Percentiles rank a stretch among this genome's conserved stretches.
phyloP scores from a whole-genome alignment of 2,113 vertebrate genomes.

The Myxocyprinus asiaticus region DNA sequence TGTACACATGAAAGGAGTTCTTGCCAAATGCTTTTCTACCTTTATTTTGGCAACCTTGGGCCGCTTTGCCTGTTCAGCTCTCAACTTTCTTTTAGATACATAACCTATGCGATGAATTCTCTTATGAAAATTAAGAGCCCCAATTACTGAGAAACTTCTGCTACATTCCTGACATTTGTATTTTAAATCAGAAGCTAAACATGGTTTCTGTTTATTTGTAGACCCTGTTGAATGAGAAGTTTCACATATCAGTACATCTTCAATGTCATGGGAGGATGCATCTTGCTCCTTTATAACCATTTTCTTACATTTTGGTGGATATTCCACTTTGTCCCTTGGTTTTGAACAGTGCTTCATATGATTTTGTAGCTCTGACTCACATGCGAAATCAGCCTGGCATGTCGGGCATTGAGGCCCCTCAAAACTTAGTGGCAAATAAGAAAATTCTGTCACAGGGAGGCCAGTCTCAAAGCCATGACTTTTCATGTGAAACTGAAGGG shows the following conservation, averaged over 20 bases:
- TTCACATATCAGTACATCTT: not conserved
- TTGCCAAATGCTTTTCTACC: conserved; percentile 20
- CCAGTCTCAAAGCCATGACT: conserved; percentile 75
- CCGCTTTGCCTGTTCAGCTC: conserved; percentile 44
- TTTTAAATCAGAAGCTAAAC: conserved; percentile 55
- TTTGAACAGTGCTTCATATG: conserved; percentile 62
- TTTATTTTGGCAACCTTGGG: conserved; percentile 19
- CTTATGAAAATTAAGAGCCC: conserved; percentile 75
- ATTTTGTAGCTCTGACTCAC: conserved; percentile 61
- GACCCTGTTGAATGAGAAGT: not conserved
- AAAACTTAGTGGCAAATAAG: conserved; percentile 26
- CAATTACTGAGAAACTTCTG: conserved; percentile 68
- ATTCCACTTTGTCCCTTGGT: not conserved
- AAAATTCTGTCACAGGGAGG: conserved; percentile 41
- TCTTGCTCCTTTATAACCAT: conserved; percentile 7
- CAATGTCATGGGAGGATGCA: not conserved
- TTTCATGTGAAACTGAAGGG: conserved; percentile 79
- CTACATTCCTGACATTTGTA: conserved; percentile 72
- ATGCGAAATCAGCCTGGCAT: conserved; percentile 66
- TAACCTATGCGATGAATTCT: conserved; percentile 62
- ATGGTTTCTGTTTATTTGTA: not conserved
- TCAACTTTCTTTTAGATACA: conserved; percentile 46
- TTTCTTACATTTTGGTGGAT: not conserved
- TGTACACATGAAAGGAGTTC: conserved; percentile 64
- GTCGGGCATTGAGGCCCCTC: conserved; percentile 57